Base-by-base conservation (phyloP, 1,140 invertebrate species). In the Drosophila subpulchrella region DNA sequence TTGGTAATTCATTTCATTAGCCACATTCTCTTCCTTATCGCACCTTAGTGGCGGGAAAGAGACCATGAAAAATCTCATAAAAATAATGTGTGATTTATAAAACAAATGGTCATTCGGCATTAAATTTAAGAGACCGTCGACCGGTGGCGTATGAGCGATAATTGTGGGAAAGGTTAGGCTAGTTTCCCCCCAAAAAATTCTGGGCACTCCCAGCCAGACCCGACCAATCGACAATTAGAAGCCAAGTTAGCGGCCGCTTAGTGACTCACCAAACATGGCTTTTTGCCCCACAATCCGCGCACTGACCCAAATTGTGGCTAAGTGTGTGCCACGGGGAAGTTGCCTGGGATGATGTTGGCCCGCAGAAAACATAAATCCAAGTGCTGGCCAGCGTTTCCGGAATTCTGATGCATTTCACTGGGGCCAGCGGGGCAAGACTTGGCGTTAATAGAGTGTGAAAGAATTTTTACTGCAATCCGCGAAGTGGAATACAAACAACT, bases 381-480 rank as follows among this genome's bases (percentile, higher is more conserved):
- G 39, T 63, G 62, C 56, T 73, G 66, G 55, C 34, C 57, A 78
- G 47, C 73, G 65, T 81, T 85, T 84, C 81, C 81, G 81, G 81
- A 85, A 84, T 84, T 77, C 74, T 81, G 73, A 84, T 84, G 81
- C 81, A 84, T 85, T 78, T 66, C 46, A 65, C 81, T 41, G 42
- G 38, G 63, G 44, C 63, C 27, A 38, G 30, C 41, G 55, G 63
- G 62, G 27, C 42, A 46, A 53, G 54, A 47, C 62, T 61, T 65
- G 27, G 47, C 81, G 72, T 78, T 81, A 86, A 86, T 81, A 85
- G 70, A 86, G 82, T 85, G 82, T 85, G 78, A 78, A 85, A 79
- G 77, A 58, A 72, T 72, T 63, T 53, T 75, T 68, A 65, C 50
- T 83, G 80, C 51, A 74, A 32, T 15, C 51, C 51, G 44, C 34